Evolutionary conservation across 1,140 invertebrate genomes (phyloP).

Genomic region (Eufriesea mexicana): DNA sequence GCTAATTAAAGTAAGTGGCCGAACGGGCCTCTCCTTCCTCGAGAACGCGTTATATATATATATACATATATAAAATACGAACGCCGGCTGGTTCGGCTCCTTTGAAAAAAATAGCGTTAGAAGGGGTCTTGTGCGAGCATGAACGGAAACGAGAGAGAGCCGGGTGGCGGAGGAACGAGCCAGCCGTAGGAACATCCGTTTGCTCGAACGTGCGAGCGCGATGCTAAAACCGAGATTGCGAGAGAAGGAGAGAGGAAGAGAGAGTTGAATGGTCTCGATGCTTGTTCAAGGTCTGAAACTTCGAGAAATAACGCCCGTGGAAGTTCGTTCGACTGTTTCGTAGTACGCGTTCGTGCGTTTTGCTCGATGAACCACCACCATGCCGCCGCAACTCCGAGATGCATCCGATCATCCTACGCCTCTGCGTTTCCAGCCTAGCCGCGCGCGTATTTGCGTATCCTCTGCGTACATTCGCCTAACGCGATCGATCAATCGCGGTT

Average conservation of each 20-base stretch:
- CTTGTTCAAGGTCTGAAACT: conserved; percentile 23
- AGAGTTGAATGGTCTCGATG: conserved; percentile 19
- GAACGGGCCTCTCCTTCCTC: conserved; percentile 34
- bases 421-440: not conserved
- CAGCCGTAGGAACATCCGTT: not conserved
- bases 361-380: not conserved
- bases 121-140: conserved; percentile 1
- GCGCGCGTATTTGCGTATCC: not conserved
- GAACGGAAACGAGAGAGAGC: not conserved
- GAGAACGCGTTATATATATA: conserved; percentile 20
- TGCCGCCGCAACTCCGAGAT: too few species aligned
- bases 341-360: not conserved
- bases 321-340: conserved; percentile 12
- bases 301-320: not conserved
- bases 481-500: not conserved
- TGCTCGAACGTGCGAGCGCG: not conserved
- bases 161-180: not conserved
- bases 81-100: conserved; percentile 10
- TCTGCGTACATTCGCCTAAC: too few species aligned
- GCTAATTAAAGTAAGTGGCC: conserved; percentile 51
- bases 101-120: conserved; percentile 31
- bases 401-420: not conserved
- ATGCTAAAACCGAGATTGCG: not conserved
- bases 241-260: not conserved
- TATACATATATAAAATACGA: conserved; percentile 8